Conservation (phyloP, 2,113 vertebrate species). For the Lagopus muta region DNA sequence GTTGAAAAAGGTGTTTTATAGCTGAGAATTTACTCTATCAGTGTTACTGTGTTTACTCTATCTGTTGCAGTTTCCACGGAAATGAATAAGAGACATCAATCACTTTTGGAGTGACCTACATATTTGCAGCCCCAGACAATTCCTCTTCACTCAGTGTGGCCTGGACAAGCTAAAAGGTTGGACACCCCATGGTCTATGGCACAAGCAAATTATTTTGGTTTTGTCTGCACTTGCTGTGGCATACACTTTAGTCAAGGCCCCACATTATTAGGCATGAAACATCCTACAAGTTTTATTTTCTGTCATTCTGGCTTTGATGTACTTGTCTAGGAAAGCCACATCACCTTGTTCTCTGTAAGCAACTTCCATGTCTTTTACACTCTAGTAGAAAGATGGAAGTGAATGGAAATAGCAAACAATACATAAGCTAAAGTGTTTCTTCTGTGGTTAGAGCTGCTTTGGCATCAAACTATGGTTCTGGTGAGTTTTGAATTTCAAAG, state of each 20-base stretch:
- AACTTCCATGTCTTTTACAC: neutral
- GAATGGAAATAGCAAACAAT: neutral
- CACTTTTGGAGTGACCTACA: no score
- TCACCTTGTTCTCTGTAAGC: neutral
- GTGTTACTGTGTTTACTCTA: no score
- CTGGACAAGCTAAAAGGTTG: no score
- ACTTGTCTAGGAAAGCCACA: neutral
- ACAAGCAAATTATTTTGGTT: slow-evolving; percentile 4
- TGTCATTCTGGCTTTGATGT: slow-evolving; percentile 18
- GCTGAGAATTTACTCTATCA: no score
- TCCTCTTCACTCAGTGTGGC: no score
- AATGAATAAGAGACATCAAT: no score
- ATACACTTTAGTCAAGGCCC: neutral
- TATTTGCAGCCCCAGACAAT: no score
- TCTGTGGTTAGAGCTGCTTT: neutral
- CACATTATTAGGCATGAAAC: neutral
- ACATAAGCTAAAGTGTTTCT: neutral
- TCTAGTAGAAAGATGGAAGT: neutral
- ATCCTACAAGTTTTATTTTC: neutral
- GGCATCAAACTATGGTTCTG: neutral
- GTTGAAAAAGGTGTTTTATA: no score
- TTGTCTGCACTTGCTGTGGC: neutral
- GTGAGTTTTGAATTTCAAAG: neutral
- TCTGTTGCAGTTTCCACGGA: no score
- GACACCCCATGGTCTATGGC: neutral